phyloP scores from a whole-genome alignment of 2,888 invertebrate species.

The Drosophila meridiana region DNA sequence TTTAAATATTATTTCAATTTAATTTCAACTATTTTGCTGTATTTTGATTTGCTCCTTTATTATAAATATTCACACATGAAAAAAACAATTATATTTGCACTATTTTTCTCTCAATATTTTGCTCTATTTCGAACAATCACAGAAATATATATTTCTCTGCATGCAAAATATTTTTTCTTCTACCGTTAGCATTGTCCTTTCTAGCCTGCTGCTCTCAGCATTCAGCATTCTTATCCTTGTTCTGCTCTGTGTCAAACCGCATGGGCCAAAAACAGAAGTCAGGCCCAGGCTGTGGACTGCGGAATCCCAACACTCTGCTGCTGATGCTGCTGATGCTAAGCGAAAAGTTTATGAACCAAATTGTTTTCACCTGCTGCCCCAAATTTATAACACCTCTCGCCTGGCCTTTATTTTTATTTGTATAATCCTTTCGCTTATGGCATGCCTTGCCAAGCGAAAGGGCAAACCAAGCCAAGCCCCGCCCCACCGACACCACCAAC shows the following conservation, averaged over 20 bases:
- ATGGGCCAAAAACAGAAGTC: constrained; percentile 60
- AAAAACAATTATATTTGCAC: not conserved
- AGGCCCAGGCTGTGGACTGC: constrained; percentile 34
- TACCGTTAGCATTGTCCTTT: constrained; percentile 17
- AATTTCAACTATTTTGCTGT: not conserved
- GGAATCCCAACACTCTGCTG: constrained; percentile 9
- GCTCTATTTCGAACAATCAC: not conserved
- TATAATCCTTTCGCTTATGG: constrained; percentile 77
- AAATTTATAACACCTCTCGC: constrained; percentile 75
- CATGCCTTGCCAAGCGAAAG: constrained; percentile 17
- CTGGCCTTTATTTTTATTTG: constrained; percentile 74
- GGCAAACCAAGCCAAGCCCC: not conserved
- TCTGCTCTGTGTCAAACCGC: constrained; percentile 72
- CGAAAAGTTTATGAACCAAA: constrained; percentile 80
- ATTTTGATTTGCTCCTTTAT: not conserved
- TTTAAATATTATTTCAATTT: not conserved
- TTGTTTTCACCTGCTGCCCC: constrained; percentile 80
- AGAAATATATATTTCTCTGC: constrained; percentile 3
- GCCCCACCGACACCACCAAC: constrained; percentile 36
- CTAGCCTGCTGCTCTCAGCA: constrained; percentile 15
- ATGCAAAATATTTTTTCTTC: not conserved
- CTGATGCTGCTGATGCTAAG: constrained; percentile 58
- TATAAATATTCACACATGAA: not conserved
- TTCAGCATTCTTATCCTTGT: constrained; percentile 23
- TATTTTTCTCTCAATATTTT: constrained; percentile 4